These are phyloP conservation scores for Anguilla anguilla DNA, from an alignment of 2,797 vertebrate genomes.

Conservation along the genomic window DNA sequence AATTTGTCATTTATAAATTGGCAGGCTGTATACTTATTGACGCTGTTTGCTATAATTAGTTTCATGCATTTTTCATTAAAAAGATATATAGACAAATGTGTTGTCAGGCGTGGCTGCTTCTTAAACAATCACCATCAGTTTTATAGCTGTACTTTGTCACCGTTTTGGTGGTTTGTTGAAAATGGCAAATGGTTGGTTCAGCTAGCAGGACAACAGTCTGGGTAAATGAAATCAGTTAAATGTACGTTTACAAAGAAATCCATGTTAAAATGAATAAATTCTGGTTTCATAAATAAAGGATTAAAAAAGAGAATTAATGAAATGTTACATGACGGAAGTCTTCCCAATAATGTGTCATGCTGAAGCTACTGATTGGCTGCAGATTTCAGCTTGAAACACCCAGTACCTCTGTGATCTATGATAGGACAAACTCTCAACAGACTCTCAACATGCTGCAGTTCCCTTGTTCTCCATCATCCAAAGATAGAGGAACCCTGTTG, in stretches of 20 bases:
- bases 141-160: neutral
- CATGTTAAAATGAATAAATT: neutral
- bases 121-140: neutral
- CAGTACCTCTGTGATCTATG: neutral
- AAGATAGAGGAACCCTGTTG: neutral
- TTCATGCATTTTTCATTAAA: neutral
- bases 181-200: neutral
- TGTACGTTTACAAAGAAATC: too few relatives aligned
- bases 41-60: neutral
- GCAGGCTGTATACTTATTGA: neutral
- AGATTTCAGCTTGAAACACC: neutral
- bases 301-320: neutral
- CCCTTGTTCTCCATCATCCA: neutral
- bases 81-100: neutral
- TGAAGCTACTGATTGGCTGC: neutral
- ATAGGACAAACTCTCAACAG: neutral
- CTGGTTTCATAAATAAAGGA: neutral
- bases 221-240: too few relatives aligned
- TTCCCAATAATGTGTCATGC: neutral
- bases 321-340: neutral
- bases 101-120: neutral
- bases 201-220: neutral
- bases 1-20: neutral
- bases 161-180: neutral
- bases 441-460: neutral